These are phyloP conservation scores for Caenorhabditis virilis DNA, from an alignment of 2,888 invertebrate genomes.

Conservation along the genomic window DNA sequence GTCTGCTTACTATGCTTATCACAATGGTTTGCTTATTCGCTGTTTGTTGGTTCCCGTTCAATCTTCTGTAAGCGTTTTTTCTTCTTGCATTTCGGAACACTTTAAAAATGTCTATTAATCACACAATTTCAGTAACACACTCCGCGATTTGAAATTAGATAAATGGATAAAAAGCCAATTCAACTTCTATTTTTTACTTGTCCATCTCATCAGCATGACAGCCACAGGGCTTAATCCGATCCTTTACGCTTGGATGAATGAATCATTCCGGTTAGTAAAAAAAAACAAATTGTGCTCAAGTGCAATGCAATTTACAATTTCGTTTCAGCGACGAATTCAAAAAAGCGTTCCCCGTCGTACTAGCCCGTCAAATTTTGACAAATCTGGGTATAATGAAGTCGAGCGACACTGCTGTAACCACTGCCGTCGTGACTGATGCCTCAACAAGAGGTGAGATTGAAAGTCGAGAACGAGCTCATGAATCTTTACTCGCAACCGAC, in stretches of 20 bases:
- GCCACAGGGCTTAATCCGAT: constrained; percentile 85
- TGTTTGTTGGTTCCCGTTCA: constrained; percentile 83
- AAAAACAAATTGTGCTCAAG: constrained; percentile 3
- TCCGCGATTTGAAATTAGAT: constrained; percentile 57
- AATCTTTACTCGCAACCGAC: too few species aligned
- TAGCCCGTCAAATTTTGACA: too few species aligned
- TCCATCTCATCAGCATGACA: constrained; percentile 77
- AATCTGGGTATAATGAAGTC: too few species aligned
- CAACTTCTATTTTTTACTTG: constrained; percentile 85
- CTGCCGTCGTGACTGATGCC: too few species aligned
- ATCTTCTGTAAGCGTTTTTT: constrained; percentile 78
- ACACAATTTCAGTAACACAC: constrained; percentile 55
- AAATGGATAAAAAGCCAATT: constrained; percentile 79
- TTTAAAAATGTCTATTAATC: background rate
- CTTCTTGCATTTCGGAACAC: background rate
- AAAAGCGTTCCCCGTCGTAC: constrained; percentile 58
- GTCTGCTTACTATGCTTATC: constrained; percentile 94
- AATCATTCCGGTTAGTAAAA: constrained; percentile 51
- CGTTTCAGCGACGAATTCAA: constrained; percentile 61
- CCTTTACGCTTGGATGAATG: constrained; percentile 92
- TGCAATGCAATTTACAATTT: background rate
- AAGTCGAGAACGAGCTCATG: too few species aligned
- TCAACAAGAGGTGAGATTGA: too few species aligned
- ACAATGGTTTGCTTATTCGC: constrained; percentile 95
- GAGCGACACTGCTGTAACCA: too few species aligned